Conservation (phyloP, 2,113 vertebrate species). For the Daboia siamensis region DNA sequence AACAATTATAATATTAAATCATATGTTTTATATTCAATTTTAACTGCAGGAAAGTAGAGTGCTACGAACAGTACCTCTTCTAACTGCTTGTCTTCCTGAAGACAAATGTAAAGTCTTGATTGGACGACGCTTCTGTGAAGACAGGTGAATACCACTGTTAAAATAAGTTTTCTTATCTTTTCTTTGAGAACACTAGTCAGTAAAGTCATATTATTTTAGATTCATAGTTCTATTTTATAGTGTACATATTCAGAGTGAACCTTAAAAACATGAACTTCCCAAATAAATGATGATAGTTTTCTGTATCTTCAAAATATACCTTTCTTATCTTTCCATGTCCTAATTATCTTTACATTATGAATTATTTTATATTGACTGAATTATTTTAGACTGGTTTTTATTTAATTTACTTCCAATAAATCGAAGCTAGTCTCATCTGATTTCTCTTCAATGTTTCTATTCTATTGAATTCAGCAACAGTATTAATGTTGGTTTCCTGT, state of each 20-base stretch:
- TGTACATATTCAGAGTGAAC: not conserved
- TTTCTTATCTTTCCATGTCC: not conserved
- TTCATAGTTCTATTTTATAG: not conserved
- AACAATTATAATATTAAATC: constrained; percentile 23
- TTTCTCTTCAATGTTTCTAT: not conserved
- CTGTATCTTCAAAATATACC: not conserved
- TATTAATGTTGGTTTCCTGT: not conserved
- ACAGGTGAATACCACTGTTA: constrained; percentile 75
- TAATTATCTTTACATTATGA: not conserved
- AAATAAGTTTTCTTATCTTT: not conserved
- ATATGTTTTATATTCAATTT: constrained; percentile 33
- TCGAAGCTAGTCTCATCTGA: not conserved
- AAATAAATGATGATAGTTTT: not conserved
- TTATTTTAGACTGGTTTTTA: not conserved
- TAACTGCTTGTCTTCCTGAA: constrained; percentile 88
- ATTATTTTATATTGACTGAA: not conserved
- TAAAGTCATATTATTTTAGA: constrained; percentile 2
- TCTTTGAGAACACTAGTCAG: not conserved
- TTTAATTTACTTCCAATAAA: not conserved
- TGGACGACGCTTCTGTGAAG: constrained; percentile 89
- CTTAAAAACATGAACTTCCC: not conserved
- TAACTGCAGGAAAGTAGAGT: constrained; percentile 86
- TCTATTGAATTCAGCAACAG: not conserved
- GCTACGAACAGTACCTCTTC: constrained; percentile 88
- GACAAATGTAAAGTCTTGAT: constrained; percentile 88